phyloP scores from a whole-genome alignment of 2,888 invertebrate genomes.

The Hypselothyrea guttata region DNA sequence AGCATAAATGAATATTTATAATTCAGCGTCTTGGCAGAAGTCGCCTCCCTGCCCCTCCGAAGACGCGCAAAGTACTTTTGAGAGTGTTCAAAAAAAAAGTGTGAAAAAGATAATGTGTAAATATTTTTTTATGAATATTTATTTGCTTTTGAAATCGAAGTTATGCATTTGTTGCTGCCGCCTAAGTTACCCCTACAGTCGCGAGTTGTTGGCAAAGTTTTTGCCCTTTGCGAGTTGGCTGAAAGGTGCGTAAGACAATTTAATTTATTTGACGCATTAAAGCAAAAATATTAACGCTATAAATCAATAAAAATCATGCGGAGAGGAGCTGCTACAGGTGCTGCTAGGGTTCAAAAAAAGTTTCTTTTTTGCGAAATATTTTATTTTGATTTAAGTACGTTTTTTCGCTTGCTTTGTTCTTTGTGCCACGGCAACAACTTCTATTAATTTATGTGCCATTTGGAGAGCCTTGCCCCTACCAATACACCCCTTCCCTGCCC shows the following conservation, averaged over 20 bases:
- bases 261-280: constrained; percentile 77
- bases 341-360: constrained; percentile 8
- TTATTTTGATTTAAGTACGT: constrained; percentile 63
- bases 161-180: constrained; percentile 64
- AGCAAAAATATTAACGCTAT: constrained; percentile 73
- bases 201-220: constrained; percentile 60
- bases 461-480: constrained; percentile 34
- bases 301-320: constrained; percentile 63
- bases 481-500: constrained; percentile 1
- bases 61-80: constrained; percentile 67
- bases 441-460: constrained; percentile 69
- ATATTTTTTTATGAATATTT: constrained; percentile 75
- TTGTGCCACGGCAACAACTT: constrained; percentile 47
- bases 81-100: constrained; percentile 40
- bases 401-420: constrained; percentile 12
- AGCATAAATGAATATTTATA: constrained; percentile 77
- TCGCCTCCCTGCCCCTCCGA: background rate
- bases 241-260: constrained; percentile 77
- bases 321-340: background rate
- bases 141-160: constrained; percentile 75
- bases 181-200: background rate
- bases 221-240: constrained; percentile 40
- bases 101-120: too few species aligned
- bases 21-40: constrained; percentile 56
- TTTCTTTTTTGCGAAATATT: constrained; percentile 43